Conservation (phyloP, 1,140 invertebrate genomes). For the Lethrus apterus region DNA sequence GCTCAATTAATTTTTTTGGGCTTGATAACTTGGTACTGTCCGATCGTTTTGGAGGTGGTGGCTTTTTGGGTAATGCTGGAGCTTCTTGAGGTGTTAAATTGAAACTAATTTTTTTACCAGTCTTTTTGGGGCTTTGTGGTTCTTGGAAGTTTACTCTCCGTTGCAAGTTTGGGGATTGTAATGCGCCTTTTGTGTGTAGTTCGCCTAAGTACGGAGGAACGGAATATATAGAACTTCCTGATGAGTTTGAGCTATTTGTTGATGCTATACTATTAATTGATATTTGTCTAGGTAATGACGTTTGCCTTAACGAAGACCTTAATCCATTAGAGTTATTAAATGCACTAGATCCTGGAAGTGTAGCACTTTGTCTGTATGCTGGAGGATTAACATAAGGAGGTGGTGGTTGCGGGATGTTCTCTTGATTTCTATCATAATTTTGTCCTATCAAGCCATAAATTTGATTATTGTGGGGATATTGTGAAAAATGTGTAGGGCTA, state of each 20-base stretch:
- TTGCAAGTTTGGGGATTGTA: slow-evolving; percentile 44
- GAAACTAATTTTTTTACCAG: slow-evolving; percentile 48
- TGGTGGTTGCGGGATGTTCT: too few species aligned
- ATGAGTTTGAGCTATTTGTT: slow-evolving; percentile 29
- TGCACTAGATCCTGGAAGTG: slow-evolving; percentile 23
- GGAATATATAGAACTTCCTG: slow-evolving; percentile 27
- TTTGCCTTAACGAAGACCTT: slow-evolving; percentile 33
- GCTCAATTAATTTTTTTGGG: slow-evolving; percentile 70
- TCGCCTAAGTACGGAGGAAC: slow-evolving; percentile 34
- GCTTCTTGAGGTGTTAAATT: slow-evolving; percentile 47
- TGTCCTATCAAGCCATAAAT: too few species aligned
- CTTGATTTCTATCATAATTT: slow-evolving; percentile 5
- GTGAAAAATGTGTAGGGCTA: slow-evolving; percentile 23
- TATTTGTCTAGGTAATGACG: slow-evolving; percentile 32
- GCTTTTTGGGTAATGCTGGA: slow-evolving; percentile 46
- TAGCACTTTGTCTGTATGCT: slow-evolving; percentile 27
- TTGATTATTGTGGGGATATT: slow-evolving; percentile 2
- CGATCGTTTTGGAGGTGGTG: slow-evolving; percentile 61
- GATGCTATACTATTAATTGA: slow-evolving; percentile 34
- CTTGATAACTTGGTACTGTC: slow-evolving; percentile 61
- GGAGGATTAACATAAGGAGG: slow-evolving; percentile 32
- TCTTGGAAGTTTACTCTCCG: slow-evolving; percentile 47
- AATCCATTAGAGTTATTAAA: slow-evolving; percentile 32
- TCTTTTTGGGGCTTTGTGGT: slow-evolving; percentile 45
- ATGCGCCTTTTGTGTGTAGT: slow-evolving; percentile 39